phyloP scores from a whole-genome alignment of 2,888 invertebrate species.

The Sphecodes monilicornis region DNA sequence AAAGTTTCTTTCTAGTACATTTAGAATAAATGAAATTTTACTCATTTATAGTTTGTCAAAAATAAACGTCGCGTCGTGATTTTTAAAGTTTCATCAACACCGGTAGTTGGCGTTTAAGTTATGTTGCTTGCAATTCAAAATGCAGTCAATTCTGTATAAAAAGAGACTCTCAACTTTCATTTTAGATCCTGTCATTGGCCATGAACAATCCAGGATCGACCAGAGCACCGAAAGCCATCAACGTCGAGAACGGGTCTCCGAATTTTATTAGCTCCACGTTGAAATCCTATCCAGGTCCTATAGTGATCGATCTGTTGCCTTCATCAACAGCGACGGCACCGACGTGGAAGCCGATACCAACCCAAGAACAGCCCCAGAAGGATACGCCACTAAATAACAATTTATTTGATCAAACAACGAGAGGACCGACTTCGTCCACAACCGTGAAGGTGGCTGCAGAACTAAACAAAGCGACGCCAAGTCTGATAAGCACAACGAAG shows the following conservation, averaged over 20 bases:
- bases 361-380: conserved; percentile 30
- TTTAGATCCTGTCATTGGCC: conserved; percentile 80
- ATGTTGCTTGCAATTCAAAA: too few species aligned
- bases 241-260: conserved; percentile 66
- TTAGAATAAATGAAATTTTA: too few species aligned
- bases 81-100: background rate
- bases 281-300: conserved; percentile 65
- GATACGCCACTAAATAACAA: conserved; percentile 19
- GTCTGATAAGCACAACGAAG: conserved; percentile 67
- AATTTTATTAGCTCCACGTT: conserved; percentile 67
- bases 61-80: too few species aligned
- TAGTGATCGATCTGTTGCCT: conserved; percentile 77
- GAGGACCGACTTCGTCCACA: conserved; percentile 67
- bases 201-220: conserved; percentile 77
- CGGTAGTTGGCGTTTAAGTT: too few species aligned
- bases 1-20: too few species aligned
- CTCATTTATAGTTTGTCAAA: too few species aligned
- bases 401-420: conserved; percentile 58
- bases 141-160: background rate
- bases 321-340: conserved; percentile 66
- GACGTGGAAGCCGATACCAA: conserved; percentile 32
- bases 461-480: conserved; percentile 42
- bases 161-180: background rate
- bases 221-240: conserved; percentile 81
- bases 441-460: conserved; percentile 31